phyloP scores from a whole-genome alignment of 1,140 invertebrate genomes.

The Campoletis sonorensis region DNA sequence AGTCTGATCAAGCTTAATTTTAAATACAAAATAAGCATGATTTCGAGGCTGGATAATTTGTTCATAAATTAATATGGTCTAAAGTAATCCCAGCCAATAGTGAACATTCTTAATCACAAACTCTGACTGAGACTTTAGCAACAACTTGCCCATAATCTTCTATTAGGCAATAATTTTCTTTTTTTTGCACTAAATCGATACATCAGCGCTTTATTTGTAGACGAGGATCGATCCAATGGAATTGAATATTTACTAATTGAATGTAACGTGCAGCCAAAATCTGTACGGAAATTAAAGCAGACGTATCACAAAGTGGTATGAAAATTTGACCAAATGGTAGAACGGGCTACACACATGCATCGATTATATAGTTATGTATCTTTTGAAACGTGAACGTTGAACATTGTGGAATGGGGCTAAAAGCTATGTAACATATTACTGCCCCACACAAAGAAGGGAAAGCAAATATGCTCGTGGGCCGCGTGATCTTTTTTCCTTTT shows the following conservation, averaged over 20 bases:
- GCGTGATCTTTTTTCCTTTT: background rate
- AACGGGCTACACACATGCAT: background rate
- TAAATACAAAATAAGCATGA: too few species aligned
- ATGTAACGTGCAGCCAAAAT: background rate
- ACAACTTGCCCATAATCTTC: too few species aligned
- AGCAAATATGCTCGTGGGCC: slow-evolving; percentile 8
- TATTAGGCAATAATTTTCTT: background rate
- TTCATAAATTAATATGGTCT: background rate
- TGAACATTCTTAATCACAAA: background rate
- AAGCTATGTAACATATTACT: slow-evolving; percentile 29
- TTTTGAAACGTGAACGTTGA: background rate
- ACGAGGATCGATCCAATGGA: background rate
- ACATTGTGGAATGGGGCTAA: background rate
- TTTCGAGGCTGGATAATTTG: background rate
- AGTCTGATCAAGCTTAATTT: too few species aligned
- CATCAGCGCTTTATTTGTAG: background rate
- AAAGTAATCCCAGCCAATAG: background rate
- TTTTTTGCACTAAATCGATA: background rate
- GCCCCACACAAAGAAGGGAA: background rate
- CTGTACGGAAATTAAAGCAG: background rate
- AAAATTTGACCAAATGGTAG: background rate
- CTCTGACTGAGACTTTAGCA: too few species aligned
- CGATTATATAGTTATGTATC: background rate
- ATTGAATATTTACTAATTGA: background rate
- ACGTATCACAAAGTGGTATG: background rate